These are phyloP conservation scores for Proisotoma minuta DNA, from an alignment of 2,888 invertebrate genomes.

Conservation along the genomic window DNA sequence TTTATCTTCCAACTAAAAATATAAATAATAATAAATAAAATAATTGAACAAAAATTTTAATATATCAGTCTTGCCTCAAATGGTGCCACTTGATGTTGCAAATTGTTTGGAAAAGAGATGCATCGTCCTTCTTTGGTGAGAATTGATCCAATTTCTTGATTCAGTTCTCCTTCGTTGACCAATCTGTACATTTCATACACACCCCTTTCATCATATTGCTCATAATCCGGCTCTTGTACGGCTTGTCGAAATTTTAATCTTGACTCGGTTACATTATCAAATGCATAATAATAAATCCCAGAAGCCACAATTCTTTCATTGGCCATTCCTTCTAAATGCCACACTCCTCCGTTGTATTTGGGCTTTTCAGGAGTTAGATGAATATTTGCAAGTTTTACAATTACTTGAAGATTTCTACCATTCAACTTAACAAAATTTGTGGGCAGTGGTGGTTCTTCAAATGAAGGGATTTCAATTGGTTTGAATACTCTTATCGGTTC, in stretches of 20 bases:
- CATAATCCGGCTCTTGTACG: slow-evolving; percentile 20
- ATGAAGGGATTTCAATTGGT: slow-evolving; percentile 3
- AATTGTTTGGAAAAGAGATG: slow-evolving; percentile 24
- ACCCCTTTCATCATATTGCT: slow-evolving; percentile 19
- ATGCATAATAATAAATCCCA: slow-evolving; percentile 27
- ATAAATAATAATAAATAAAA: background rate
- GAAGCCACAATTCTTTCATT: slow-evolving; percentile 24
- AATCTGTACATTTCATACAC: slow-evolving; percentile 16
- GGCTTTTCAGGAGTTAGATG: slow-evolving; percentile 21
- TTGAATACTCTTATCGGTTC: background rate
- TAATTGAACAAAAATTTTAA: background rate
- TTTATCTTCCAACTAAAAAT: slow-evolving; percentile 7
- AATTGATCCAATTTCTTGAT: slow-evolving; percentile 17
- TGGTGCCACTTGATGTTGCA: slow-evolving; percentile 23
- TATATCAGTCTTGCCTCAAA: slow-evolving; percentile 10
- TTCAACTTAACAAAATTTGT: slow-evolving; percentile 8
- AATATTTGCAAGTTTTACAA: slow-evolving; percentile 22
- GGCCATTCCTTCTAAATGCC: slow-evolving; percentile 28
- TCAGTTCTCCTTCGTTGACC: slow-evolving; percentile 8
- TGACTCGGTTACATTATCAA: slow-evolving; percentile 20
- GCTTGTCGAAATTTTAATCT: slow-evolving; percentile 15
- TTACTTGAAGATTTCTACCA: slow-evolving; percentile 20
- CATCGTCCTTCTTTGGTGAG: slow-evolving; percentile 15
- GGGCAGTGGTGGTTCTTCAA: background rate
- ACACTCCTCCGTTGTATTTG: slow-evolving; percentile 17